Evolutionary conservation across 2,113 vertebrate species (phyloP), one percentile per base, ranked within the genome.

Genomic region (Irena cyanogastra): DNA sequence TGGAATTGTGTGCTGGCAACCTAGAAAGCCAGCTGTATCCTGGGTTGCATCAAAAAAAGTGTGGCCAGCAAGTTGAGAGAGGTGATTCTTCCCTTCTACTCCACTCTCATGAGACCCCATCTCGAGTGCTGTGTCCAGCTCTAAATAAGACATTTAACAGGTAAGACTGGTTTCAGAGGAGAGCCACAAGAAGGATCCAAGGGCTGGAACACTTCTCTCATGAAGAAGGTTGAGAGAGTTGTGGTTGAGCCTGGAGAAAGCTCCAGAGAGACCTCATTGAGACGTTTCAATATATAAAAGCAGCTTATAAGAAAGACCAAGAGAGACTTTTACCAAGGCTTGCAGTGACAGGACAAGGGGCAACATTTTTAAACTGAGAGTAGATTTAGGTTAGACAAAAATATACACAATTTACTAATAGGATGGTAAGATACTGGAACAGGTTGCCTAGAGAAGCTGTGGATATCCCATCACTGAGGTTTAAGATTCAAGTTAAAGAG

Each of bases 101-200:
- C 6, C 16, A 45, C 28, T 35, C 6, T 15, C 28, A 16, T 17
- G 23, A 66, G 28, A 59, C 11, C 28, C 39, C 13, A 21, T 7
- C 16, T 39, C 17, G 8, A 44, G 23, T 27, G 11, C 24, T 63
- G 42, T 2, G 1, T 64, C 28, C 54, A 82, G 28, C 21, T 24
- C 63, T 64, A 35, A 57, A 10, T 20, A 35, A 54, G 19, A 78
- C 28, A 85, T 9, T 5, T 35, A 49, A 35, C 7, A 68, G 7
- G 9, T 39, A 33, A 11, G 7, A 83, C 8, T 0, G 2, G 7
- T n/a, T 86, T 35, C 35, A 86, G 33, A 86, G 15, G 24, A 76
- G 10, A 16, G 30, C 10, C 23, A 52, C 2, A 15, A 87, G 66
- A 50, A 66, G 49, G 31, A 61, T 53, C 8, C 0, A 0, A 66